A percentile compares a stretch with the other conserved stretches of the same genome.
These are phyloP conservation scores for Marmota monax DNA, from an alignment of 2,113 vertebrate genomes.

Conservation along the genomic window DNA sequence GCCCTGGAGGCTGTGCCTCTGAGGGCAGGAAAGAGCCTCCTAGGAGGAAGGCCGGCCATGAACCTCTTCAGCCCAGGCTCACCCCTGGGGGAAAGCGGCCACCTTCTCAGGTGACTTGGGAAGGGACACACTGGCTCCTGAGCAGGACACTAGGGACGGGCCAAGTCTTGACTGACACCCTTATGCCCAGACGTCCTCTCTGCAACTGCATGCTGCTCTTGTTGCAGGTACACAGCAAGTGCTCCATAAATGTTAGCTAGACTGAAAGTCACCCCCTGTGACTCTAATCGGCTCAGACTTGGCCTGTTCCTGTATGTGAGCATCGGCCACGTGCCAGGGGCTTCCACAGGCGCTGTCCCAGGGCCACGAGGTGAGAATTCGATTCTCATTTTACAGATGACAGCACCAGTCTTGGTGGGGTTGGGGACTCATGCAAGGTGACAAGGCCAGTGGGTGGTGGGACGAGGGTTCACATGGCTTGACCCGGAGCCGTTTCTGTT, in stretches of 20 bases:
- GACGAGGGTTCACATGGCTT: neutral
- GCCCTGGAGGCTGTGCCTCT: neutral
- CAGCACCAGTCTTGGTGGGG: neutral
- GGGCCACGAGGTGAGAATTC: neutral
- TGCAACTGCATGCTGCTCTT: accelerated
- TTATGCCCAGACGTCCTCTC: neutral
- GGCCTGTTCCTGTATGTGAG: neutral
- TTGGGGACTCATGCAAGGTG: neutral
- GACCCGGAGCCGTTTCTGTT: neutral
- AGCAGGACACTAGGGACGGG: neutral
- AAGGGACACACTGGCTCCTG: neutral
- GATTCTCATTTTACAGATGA: neutral
- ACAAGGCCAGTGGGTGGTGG: neutral
- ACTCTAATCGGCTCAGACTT: too few relatives aligned
- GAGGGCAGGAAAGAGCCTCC: neutral
- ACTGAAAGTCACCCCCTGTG: neutral
- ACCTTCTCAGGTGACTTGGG: neutral
- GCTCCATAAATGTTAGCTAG: neutral
- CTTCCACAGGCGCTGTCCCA: too few relatives aligned
- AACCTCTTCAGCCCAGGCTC: neutral
- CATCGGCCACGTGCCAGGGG: neutral
- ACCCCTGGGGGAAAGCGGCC: neutral
- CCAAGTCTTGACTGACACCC: neutral
- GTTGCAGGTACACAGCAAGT: neutral
- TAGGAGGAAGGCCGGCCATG: accelerated